A percentile compares a stretch with the other conserved stretches of the same genome.
phyloP scores from a whole-genome alignment of 1,140 invertebrate genomes.

The Solenopsis fugax region DNA sequence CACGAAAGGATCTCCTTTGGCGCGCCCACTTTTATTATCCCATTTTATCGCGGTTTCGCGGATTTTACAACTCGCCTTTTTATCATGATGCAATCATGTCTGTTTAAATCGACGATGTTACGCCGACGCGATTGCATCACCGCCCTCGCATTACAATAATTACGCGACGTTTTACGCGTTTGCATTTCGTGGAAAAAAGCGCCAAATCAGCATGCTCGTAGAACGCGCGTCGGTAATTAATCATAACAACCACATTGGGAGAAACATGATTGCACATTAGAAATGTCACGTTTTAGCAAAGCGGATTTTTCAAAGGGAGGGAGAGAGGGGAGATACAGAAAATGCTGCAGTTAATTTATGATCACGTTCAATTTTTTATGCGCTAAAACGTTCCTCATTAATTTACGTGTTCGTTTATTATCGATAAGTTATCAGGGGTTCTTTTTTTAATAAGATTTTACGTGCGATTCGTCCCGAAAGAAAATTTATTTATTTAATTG shows the following conservation, averaged over 20 bases:
- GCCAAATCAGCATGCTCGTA: not conserved
- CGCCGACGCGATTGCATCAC: conserved; percentile 17
- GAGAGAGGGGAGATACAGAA: too few relatives aligned
- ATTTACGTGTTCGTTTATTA: not conserved
- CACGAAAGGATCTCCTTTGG: not conserved
- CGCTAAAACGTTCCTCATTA: not conserved
- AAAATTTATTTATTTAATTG: too few relatives aligned
- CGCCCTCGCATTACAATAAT: not conserved
- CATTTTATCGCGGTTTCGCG: conserved; percentile 35
- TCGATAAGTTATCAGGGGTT: not conserved
- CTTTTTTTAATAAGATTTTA: not conserved
- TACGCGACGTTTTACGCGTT: not conserved
- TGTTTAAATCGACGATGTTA: not conserved
- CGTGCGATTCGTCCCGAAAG: too few relatives aligned
- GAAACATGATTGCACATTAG: not conserved
- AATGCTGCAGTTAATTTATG: not conserved
- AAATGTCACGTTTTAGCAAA: not conserved
- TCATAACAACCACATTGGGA: not conserved
- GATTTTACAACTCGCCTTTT: conserved; percentile 39
- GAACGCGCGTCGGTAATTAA: not conserved
- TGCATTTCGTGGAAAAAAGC: not conserved
- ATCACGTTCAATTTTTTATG: not conserved
- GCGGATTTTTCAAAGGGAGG: too few relatives aligned
- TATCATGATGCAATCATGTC: conserved; percentile 7
- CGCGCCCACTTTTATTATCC: conserved; percentile 28